Base-by-base conservation (phyloP, 1,140 invertebrate genomes). In the Macrobrachium rosenbergii region DNA sequence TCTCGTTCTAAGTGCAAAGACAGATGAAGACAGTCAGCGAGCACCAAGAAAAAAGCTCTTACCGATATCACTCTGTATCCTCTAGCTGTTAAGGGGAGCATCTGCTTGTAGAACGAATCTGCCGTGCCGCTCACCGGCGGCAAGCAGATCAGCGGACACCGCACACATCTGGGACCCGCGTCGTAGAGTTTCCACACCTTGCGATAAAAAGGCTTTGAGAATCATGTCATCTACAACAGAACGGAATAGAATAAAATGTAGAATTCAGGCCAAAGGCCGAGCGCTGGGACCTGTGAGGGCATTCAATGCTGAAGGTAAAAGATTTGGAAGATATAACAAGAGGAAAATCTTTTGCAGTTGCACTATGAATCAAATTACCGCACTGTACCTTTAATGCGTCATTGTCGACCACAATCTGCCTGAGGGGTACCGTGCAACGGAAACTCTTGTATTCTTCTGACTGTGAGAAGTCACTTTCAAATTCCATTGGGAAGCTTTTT, bases 181-280 rank as follows among this genome's bases (percentile, higher is more conserved):
- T 98, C 97, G 92, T 97, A 98, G 62, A 98, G 93, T 91, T 95
- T 95, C 97, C 97, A 98, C 90, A 95, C 95, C 95, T 97, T 88
- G 52, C 92, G 28, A 37, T 37, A 3, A 37, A 37, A 92, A 83
- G 91, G 88, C 83, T 83, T 75, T 88, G 62, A 73, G 21, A 62
- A 60, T 28, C 80, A 89, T 59, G 37, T 83, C 52, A n/a, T 21
- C 19, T 72, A 62, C 21, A 82, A 62, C 14, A 23, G 59, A 82
- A 77, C 88, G 43, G 1, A 28, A 67, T 64, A 23, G 72, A 21
- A 88, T 75, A 43, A 58, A 43, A 52, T 52, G 45, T 43, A 12
- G 21, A 12, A 17, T 28, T 17, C 14, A 85, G 6, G 2, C 16
- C 37, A 87, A 0, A 11, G 14, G 62, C 5, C 28, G 11, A 59